A percentile compares a stretch with the other conserved stretches of the same genome.
Conservation (phyloP, 2,797 vertebrate genomes). For the Orientallactaga sibirica region DNA sequence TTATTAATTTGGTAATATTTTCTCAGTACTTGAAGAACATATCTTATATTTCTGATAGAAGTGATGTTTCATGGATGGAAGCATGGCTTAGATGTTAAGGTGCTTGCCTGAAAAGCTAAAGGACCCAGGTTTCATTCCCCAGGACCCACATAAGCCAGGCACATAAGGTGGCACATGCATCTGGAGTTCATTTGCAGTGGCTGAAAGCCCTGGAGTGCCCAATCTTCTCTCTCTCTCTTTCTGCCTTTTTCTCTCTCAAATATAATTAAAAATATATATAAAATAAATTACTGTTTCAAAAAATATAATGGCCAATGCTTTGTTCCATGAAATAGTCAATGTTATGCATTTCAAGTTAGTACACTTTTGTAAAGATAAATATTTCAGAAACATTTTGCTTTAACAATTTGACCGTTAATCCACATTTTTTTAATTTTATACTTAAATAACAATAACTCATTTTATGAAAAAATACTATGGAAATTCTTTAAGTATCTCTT, state of each 20-base stretch:
- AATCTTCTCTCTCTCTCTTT: no score
- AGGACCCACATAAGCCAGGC: no score
- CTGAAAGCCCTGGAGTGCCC: no score
- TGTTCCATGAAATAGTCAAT: conserved; percentile 1
- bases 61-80: no score
- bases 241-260: no score
- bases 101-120: no score
- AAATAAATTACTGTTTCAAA: not conserved
- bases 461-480: not conserved
- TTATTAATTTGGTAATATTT: not conserved
- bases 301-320: not conserved
- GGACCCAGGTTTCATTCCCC: no score
- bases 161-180: no score
- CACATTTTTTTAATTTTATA: conserved; percentile 9
- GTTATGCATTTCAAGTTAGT: conserved; percentile 13
- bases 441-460: not conserved
- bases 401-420: not conserved
- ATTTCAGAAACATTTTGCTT: not conserved
- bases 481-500: not conserved
- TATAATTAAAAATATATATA: no score
- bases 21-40: not conserved
- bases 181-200: no score
- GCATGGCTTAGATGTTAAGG: no score
- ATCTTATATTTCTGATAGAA: not conserved
- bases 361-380: not conserved